These are phyloP conservation scores for Pyrocoelia pectoralis DNA, from an alignment of 2,888 invertebrate genomes.

Conservation along the genomic window DNA sequence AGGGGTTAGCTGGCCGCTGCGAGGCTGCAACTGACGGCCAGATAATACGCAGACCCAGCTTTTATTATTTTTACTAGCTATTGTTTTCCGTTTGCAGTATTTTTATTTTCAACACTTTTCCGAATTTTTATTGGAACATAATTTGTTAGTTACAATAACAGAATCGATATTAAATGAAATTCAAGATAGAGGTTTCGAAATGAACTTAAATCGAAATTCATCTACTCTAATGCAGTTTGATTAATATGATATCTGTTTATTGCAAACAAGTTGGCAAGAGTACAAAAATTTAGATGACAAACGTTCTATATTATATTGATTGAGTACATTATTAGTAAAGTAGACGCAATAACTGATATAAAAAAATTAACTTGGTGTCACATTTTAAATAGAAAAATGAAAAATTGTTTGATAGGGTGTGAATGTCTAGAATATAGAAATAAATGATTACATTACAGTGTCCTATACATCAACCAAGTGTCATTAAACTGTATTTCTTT, in stretches of 20 bases:
- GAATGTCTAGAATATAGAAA: too few relatives aligned
- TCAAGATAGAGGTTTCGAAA: background rate
- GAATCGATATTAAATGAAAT: background rate
- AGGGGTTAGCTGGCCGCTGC: conserved; percentile 43
- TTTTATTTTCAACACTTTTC: conserved; percentile 42
- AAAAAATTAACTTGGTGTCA: background rate
- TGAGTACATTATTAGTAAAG: conserved; percentile 18
- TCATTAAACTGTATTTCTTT: too few relatives aligned
- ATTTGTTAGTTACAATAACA: conserved; percentile 13
- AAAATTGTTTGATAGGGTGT: too few relatives aligned
- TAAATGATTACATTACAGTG: too few relatives aligned
- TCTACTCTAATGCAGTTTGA: conserved; percentile 25
- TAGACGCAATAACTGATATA: background rate
- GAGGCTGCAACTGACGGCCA: conserved; percentile 57
- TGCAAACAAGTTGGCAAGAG: conserved; percentile 32
- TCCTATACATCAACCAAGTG: too few relatives aligned
- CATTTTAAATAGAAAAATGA: background rate
- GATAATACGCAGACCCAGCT: conserved; percentile 53
- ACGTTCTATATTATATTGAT: conserved; percentile 31
- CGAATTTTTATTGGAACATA: conserved; percentile 25
- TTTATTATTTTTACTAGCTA: conserved; percentile 54
- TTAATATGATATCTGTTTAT: conserved; percentile 34
- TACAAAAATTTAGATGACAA: conserved; percentile 31
- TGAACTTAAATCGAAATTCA: conserved; percentile 16
- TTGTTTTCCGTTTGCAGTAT: conserved; percentile 53